Conservation (phyloP, 2,888 invertebrate species). For the Xanthorhoe spadicearia region DNA sequence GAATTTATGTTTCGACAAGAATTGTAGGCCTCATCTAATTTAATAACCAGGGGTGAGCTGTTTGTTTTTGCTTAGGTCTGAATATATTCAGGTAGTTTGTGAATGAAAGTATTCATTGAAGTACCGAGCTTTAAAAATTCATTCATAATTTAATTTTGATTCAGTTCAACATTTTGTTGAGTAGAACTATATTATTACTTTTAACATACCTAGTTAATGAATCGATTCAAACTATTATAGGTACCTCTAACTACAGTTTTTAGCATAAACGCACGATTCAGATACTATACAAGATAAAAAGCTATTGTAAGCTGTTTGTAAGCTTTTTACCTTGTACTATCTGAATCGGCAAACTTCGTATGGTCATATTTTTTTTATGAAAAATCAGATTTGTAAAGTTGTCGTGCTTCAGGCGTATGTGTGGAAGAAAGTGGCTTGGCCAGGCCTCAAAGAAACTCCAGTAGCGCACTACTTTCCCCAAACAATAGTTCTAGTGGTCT, state of each 20-base stretch:
- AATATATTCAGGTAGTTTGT: slow-evolving; percentile 1
- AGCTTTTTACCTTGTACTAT: no score
- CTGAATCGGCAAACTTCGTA: no score
- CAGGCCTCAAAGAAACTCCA: slow-evolving; percentile 44
- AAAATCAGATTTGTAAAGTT: no score
- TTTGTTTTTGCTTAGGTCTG: slow-evolving; percentile 24
- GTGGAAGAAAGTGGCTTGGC: slow-evolving; percentile 28
- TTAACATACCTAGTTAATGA: no score
- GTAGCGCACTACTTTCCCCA: slow-evolving; percentile 38
- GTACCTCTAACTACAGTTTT: no score
- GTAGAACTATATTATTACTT: background rate
- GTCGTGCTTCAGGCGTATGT: background rate
- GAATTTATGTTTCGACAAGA: slow-evolving; percentile 47
- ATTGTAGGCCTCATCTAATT: slow-evolving; percentile 42
- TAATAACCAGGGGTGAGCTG: slow-evolving; percentile 37
- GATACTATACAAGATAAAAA: no score
- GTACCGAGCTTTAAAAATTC: background rate
- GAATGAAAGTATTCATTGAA: background rate
- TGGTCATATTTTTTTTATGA: background rate
- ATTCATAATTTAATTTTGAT: background rate
- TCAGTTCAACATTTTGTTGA: background rate
- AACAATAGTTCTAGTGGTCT: slow-evolving; percentile 55
- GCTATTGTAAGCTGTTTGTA: no score
- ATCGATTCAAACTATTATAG: no score
- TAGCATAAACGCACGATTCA: no score